Evolutionary conservation across 2,113 vertebrate genomes (phyloP).

Genomic region (Hemibagrus wyckioides): DNA sequence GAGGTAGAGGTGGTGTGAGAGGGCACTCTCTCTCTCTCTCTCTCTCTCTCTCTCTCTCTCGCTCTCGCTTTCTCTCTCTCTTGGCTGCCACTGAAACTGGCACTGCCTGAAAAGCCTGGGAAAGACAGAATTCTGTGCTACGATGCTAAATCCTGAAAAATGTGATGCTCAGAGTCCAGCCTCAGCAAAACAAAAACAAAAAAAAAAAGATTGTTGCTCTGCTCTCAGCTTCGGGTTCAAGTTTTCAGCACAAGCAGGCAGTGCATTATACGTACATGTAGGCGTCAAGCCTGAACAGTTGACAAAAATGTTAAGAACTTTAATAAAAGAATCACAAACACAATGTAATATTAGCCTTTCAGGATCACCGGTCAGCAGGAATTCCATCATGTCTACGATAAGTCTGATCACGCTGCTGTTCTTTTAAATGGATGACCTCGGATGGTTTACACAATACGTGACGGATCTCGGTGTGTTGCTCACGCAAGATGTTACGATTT

Average conservation of each 20-base stretch:
- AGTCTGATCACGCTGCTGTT: constrained; percentile 39
- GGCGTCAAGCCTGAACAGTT: constrained; percentile 28
- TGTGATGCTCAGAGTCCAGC: constrained; percentile 43
- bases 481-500: neutral
- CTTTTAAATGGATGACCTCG: constrained; percentile 31
- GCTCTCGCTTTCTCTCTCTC: too few species aligned
- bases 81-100: constrained; percentile 20
- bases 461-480: neutral
- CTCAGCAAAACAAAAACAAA: neutral
- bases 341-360: constrained; percentile 42
- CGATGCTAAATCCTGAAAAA: constrained; percentile 47
- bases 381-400: constrained; percentile 38
- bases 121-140: constrained; percentile 22
- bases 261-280: constrained; percentile 43
- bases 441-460: neutral
- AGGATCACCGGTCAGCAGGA: constrained; percentile 45
- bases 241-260: constrained; percentile 31
- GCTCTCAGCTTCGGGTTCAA: neutral
- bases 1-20: constrained; percentile 21
- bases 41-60: too few species aligned
- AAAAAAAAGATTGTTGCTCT: constrained; percentile 26
- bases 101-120: constrained; percentile 42
- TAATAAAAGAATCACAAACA: constrained; percentile 31
- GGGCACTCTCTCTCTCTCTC: constrained; percentile 16
- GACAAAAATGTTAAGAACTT: constrained; percentile 23